phyloP scores from a whole-genome alignment of 2,888 invertebrate genomes.

The Sialis fuliginosa region DNA sequence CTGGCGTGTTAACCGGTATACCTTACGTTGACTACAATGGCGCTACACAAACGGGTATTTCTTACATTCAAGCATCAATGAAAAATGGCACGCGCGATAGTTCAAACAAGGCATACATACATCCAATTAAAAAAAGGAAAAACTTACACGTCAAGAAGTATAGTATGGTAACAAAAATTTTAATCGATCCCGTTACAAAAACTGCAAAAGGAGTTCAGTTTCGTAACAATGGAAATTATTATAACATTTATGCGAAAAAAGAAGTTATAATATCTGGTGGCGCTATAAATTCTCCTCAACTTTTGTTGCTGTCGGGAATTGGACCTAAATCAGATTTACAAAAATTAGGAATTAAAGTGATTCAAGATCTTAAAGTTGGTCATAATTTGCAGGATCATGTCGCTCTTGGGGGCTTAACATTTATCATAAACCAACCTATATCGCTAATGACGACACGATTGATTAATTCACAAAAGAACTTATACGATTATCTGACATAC shows the following conservation, averaged over 20 bases:
- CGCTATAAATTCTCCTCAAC: slow-evolving; percentile 54
- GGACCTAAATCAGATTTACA: slow-evolving; percentile 27
- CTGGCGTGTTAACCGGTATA: slow-evolving; percentile 41
- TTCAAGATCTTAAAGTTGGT: slow-evolving; percentile 33
- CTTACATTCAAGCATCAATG: slow-evolving; percentile 31
- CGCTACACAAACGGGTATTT: slow-evolving; percentile 31
- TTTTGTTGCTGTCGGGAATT: slow-evolving; percentile 55
- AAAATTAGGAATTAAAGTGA: slow-evolving; percentile 22
- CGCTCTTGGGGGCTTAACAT: slow-evolving; percentile 47
- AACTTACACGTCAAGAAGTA: slow-evolving; percentile 34
- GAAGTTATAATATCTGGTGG: slow-evolving; percentile 45
- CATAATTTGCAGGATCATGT: slow-evolving; percentile 36
- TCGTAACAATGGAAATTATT: slow-evolving; percentile 16
- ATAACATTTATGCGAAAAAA: slow-evolving; percentile 26
- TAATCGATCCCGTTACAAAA: slow-evolving; percentile 25
- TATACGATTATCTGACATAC: slow-evolving; percentile 20
- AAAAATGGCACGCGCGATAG: slow-evolving; percentile 29
- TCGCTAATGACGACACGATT: slow-evolving; percentile 21
- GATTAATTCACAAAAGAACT: slow-evolving; percentile 14
- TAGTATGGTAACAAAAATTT: slow-evolving; percentile 29
- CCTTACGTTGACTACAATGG: slow-evolving; percentile 51
- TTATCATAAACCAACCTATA: slow-evolving; percentile 33
- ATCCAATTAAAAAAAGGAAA: slow-evolving; percentile 24
- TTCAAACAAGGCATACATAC: slow-evolving; percentile 32
- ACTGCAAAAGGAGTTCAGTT: slow-evolving; percentile 28